Evolutionary conservation across 2,888 invertebrate species (phyloP).

Genomic region (Timema cristinae): DNA sequence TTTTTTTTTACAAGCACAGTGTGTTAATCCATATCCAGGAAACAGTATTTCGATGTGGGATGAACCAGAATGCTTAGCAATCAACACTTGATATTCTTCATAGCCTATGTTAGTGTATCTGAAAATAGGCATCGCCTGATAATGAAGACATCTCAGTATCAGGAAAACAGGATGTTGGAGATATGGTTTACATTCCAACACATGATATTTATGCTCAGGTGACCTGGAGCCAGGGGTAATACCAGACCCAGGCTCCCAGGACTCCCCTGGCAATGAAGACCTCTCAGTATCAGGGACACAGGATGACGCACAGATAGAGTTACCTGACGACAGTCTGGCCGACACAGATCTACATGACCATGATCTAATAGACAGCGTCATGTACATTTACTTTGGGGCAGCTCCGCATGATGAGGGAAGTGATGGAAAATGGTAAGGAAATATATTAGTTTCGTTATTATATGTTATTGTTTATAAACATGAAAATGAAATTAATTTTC

Average conservation of each 20-base stretch:
- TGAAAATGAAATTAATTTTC: no score
- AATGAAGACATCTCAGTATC: not conserved
- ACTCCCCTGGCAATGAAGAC: conserved; percentile 5
- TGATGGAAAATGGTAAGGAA: conserved; percentile 20
- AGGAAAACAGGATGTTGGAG: not conserved
- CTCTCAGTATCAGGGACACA: not conserved
- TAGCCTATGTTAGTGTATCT: no score
- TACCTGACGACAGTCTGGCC: conserved; percentile 60
- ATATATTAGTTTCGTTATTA: no score
- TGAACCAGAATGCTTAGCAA: no score
- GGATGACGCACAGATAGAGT: conserved; percentile 10
- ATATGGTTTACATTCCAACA: conserved; percentile 35
- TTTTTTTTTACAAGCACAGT: no score
- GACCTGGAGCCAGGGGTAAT: conserved; percentile 27
- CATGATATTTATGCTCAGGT: not conserved
- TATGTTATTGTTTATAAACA: no score
- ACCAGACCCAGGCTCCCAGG: conserved; percentile 25
- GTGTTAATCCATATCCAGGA: no score
- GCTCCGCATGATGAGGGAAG: conserved; percentile 19
- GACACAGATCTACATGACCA: conserved; percentile 64
- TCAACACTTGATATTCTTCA: no score
- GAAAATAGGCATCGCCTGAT: conserved; percentile 9
- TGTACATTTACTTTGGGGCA: conserved; percentile 62
- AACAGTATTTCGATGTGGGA: no score
- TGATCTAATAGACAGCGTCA: conserved; percentile 68